These are phyloP conservation scores for Lophius piscatorius DNA, from an alignment of 2,113 vertebrate species.

Conservation along the genomic window DNA sequence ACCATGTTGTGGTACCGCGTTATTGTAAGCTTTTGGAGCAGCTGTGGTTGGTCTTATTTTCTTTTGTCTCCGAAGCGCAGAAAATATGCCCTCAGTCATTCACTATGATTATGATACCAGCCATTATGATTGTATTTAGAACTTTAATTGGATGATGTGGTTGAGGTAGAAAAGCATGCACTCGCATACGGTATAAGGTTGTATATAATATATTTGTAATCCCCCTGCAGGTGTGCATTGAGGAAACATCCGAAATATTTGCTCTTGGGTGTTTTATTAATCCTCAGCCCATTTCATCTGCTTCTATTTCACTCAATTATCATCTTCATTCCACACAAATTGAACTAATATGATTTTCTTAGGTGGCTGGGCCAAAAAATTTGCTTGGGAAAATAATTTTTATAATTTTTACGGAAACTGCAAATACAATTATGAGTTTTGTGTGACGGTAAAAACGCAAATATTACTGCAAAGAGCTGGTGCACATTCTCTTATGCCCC, in stretches of 20 bases:
- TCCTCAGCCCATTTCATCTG: background rate
- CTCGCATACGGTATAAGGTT: background rate
- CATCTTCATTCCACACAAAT: background rate
- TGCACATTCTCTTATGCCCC: too few species aligned
- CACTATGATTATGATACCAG: constrained; percentile 9
- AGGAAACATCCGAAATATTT: background rate
- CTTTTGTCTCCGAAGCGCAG: constrained; percentile 31
- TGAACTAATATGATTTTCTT: background rate
- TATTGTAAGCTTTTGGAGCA: constrained; percentile 46
- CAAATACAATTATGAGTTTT: too few species aligned
- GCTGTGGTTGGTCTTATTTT: constrained; percentile 39
- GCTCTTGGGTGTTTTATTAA: background rate
- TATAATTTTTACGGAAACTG: too few species aligned
- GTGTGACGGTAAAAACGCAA: background rate
- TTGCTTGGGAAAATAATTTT: background rate
- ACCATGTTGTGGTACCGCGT: constrained; percentile 21
- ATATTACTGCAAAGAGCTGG: too few species aligned
- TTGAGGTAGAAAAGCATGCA: background rate
- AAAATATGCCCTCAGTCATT: background rate
- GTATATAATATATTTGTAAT: background rate
- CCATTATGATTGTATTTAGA: background rate
- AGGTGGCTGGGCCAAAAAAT: background rate
- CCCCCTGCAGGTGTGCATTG: background rate
- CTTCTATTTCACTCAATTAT: constrained; percentile 8
- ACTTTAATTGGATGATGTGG: background rate